phyloP scores from a whole-genome alignment of 2,113 vertebrate species.

The Pseudolaguvia tuberculata region DNA sequence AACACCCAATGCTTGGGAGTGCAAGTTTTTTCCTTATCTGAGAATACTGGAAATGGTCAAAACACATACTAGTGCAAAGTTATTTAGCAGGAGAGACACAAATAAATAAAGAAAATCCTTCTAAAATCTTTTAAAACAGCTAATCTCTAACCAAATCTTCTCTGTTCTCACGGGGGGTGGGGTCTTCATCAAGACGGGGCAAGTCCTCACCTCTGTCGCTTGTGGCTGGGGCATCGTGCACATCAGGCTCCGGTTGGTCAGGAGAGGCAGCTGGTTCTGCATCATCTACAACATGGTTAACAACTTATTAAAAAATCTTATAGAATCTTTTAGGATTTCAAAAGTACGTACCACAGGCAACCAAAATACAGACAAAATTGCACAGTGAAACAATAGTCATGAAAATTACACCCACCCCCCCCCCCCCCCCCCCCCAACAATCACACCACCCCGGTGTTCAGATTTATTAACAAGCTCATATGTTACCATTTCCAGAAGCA shows the following conservation, averaged over 20 bases:
- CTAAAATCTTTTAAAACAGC: background rate
- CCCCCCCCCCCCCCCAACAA: too few species aligned
- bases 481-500: background rate
- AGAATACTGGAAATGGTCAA: constrained; percentile 7
- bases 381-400: too few species aligned
- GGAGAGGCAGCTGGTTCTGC: background rate
- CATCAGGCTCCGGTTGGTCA: constrained; percentile 7
- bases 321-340: too few species aligned
- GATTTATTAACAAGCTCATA: background rate
- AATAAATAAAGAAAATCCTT: constrained; percentile 4
- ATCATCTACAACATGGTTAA: constrained; percentile 37
- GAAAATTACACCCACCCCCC: too few species aligned
- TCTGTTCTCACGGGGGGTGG: background rate
- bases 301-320: background rate
- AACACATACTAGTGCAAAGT: constrained; percentile 27
- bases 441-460: background rate
- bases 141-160: constrained; percentile 16
- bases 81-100: constrained; percentile 7
- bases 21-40: background rate
- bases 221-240: background rate
- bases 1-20: background rate
- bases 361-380: too few species aligned
- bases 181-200: background rate
- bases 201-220: background rate
- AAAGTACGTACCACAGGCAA: too few species aligned